Evolutionary conservation across 2,888 invertebrate species (phyloP), one percentile per base, ranked within the genome.

Genomic region (Trichacis sp.): DNA sequence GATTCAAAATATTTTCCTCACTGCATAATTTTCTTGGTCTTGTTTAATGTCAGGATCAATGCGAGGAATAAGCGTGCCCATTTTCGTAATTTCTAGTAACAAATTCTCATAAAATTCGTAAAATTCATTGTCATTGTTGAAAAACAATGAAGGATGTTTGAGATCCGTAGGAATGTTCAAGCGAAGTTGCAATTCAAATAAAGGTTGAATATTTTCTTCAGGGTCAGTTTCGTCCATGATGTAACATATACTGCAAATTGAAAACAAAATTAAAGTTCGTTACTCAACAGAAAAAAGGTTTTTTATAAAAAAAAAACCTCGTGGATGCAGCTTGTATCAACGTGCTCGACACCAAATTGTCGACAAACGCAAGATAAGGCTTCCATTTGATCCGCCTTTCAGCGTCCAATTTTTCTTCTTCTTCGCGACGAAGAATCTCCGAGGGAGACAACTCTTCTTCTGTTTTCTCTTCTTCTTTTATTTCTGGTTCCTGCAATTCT

Each of bases 131-230:
- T 88, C 79, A 73, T 90, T 87, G 17, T 90, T 89, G 48, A 88
- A 76, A 63, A 93, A 90, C 74, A 95, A 85, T 0, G 93, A 89
- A 0, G 95, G 95, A 18, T 88, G 86, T 79, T 92, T 95, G 48
- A 88, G 87, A 62, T 96, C 90, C 54, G 91, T 88, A 24, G 92
- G 91, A 68, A 91, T 91, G 68, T 89, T 89, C 2, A 96, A 86
- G 75, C 92, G 91, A 73, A 95, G 88, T 47, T 88, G 84, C 1
- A 95, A 88, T 85, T 94, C 92, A 84, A 95, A 91, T 36, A 96
- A 88, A 0, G 96, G 93, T 5, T 87, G 80, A 12, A 85, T 78
- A 19, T 90, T 88, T 1, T 85, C 86, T 60, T 87, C 86, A 30
- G 86, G 79, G 73, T 89, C 86, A 68, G 90, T 92, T 79, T 92